Conservation (phyloP, 2,888 invertebrate species). For the Odontomyia ornata region DNA sequence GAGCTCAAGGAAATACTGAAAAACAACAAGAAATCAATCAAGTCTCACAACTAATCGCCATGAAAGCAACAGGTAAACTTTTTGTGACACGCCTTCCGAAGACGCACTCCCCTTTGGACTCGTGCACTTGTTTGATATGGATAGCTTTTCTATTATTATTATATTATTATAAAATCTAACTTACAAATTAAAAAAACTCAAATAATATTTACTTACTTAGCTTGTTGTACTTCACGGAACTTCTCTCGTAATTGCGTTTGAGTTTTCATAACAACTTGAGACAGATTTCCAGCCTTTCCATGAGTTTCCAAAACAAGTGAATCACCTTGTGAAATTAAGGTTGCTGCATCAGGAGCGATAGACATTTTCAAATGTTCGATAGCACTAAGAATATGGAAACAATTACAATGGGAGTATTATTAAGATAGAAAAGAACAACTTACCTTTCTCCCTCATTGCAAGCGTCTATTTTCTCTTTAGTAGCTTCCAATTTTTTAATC, state of each 20-base stretch:
- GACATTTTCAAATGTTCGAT: constrained; percentile 61
- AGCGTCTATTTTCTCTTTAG: constrained; percentile 60
- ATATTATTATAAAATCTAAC: no score
- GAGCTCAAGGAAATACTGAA: no score
- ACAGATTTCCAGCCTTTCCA: constrained; percentile 61
- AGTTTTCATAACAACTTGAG: constrained; percentile 61
- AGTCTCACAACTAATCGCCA: no score
- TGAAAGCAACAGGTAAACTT: no score
- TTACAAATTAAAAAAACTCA: no score
- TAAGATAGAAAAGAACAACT: not conserved
- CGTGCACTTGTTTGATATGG: no score
- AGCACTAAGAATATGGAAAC: constrained; percentile 53
- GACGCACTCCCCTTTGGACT: no score
- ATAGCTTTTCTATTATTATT: no score
- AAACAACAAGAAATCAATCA: no score
- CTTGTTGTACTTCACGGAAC: constrained; percentile 62
- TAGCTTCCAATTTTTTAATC: constrained; percentile 61
- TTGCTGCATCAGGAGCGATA: constrained; percentile 79
- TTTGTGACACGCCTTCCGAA: no score
- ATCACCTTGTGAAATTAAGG: constrained; percentile 80
- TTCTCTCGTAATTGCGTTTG: constrained; percentile 62
- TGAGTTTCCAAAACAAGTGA: constrained; percentile 77
- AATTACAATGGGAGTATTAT: not conserved
- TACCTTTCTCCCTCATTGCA: constrained; percentile 60
- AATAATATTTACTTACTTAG: constrained; percentile 56